A percentile compares a stretch with the other conserved stretches of the same genome.
phyloP scores from a whole-genome alignment of 2,888 invertebrate genomes.

The Xestia rhomboidea region DNA sequence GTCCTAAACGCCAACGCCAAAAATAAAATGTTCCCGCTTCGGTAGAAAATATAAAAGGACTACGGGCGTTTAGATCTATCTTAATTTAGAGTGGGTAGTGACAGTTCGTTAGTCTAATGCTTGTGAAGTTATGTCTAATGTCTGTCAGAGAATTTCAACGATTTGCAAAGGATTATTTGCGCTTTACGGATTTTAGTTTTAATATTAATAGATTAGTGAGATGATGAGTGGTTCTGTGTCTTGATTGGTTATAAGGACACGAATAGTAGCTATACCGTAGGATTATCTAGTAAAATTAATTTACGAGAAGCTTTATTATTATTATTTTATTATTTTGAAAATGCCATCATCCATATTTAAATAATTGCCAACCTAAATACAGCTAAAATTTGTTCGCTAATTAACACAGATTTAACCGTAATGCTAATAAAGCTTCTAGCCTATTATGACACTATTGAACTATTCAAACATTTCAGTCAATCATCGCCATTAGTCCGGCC shows the following conservation, averaged over 20 bases:
- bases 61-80: conserved; percentile 47
- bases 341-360: neutral
- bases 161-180: conserved; percentile 25
- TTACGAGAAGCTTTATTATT: neutral
- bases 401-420: neutral
- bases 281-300: neutral
- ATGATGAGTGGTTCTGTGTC: neutral
- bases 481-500: conserved; percentile 29
- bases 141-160: conserved; percentile 31
- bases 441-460: conserved; percentile 2
- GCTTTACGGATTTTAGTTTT: conserved; percentile 5
- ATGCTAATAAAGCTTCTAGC: neutral
- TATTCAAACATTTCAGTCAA: conserved; percentile 32
- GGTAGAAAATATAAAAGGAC: conserved; percentile 58
- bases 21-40: conserved; percentile 56
- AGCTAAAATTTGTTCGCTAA: neutral
- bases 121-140: conserved; percentile 26
- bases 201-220: conserved; percentile 6
- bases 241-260: neutral
- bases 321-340: neutral
- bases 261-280: too few species aligned
- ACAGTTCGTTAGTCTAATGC: conserved; percentile 53
- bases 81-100: conserved; percentile 60
- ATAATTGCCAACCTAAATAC: neutral
- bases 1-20: conserved; percentile 56